These are phyloP conservation scores for Paraplagusia blochii DNA, from an alignment of 2,113 vertebrate genomes.

Conservation along the genomic window DNA sequence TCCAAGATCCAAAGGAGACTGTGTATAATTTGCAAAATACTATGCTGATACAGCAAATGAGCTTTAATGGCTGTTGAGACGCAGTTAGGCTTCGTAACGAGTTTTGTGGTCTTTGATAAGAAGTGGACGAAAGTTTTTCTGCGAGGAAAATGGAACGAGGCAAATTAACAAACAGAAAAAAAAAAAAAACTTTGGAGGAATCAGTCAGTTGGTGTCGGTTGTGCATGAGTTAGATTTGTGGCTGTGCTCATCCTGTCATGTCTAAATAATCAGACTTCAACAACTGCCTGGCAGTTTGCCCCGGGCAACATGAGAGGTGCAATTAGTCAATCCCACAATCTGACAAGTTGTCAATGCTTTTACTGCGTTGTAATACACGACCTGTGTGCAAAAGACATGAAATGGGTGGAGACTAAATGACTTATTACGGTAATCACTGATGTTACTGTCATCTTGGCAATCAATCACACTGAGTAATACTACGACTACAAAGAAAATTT, in stretches of 20 bases:
- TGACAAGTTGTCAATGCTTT: conserved; percentile 57
- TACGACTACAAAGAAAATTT: conserved; percentile 1
- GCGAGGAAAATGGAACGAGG: neutral
- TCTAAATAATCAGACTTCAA: conserved; percentile 61
- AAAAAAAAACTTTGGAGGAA: conserved; percentile 41
- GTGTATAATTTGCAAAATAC: conserved; percentile 75
- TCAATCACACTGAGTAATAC: conserved; percentile 45
- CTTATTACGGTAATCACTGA: conserved; percentile 39
- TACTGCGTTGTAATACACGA: conserved; percentile 36
- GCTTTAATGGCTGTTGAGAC: conserved; percentile 75
- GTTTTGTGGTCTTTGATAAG: conserved; percentile 62
- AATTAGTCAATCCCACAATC: conserved; percentile 57
- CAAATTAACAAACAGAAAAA: conserved; percentile 9
- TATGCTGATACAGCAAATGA: conserved; percentile 76
- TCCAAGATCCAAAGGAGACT: conserved; percentile 65
- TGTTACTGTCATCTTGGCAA: conserved; percentile 50
- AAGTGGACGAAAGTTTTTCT: conserved; percentile 61
- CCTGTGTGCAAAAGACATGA: conserved; percentile 36
- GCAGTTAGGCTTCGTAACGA: conserved; percentile 68
- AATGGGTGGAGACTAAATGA: conserved; percentile 46
- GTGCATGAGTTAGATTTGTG: conserved; percentile 51
- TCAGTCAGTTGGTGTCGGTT: conserved; percentile 59
- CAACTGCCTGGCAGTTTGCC: conserved; percentile 24
- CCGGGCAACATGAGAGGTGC: conserved; percentile 33
- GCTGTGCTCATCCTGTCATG: conserved; percentile 62